phyloP scores from a whole-genome alignment of 37 sponge, comb jelly and placozoan genomes.

The Beroe forskalii region DNA sequence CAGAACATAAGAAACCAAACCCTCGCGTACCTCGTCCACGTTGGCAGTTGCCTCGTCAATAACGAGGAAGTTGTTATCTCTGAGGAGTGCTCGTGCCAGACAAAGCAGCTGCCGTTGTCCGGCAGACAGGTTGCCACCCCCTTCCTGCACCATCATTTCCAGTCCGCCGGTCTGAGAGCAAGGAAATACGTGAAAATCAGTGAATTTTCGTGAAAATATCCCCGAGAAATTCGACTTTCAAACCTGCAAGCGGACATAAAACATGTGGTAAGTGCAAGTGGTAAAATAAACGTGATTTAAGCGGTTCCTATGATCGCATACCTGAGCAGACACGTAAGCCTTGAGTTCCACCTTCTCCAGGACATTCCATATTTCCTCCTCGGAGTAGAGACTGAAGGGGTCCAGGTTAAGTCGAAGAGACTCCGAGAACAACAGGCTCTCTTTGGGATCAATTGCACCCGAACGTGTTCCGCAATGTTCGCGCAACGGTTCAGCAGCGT shows the following conservation, averaged over 20 bases:
- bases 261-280: too few species aligned
- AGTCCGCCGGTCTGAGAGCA: conserved; percentile 67
- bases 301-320: too few species aligned
- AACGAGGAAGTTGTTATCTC: conserved; percentile 77
- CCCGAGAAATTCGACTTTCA: too few species aligned
- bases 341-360: conserved; percentile 85
- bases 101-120: conserved; percentile 87
- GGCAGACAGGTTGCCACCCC: conserved; percentile 83
- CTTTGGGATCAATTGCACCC: too few species aligned
- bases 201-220: too few species aligned
- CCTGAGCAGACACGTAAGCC: conserved; percentile 17
- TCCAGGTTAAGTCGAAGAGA: conserved; percentile 87
- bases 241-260: too few species aligned
- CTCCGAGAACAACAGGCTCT: conserved; percentile 90
- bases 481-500: too few species aligned
- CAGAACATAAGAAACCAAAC: too few species aligned
- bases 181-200: too few species aligned
- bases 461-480: too few species aligned
- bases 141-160: conserved; percentile 72
- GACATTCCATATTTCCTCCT: conserved; percentile 77
- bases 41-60: conserved; percentile 90
- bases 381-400: conserved; percentile 76
- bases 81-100: conserved; percentile 79
- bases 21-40: conserved; percentile 83
- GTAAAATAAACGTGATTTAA: too few species aligned